Conservation (phyloP, 2,113 vertebrate genomes). For the Phylloscopus trochiloides region DNA sequence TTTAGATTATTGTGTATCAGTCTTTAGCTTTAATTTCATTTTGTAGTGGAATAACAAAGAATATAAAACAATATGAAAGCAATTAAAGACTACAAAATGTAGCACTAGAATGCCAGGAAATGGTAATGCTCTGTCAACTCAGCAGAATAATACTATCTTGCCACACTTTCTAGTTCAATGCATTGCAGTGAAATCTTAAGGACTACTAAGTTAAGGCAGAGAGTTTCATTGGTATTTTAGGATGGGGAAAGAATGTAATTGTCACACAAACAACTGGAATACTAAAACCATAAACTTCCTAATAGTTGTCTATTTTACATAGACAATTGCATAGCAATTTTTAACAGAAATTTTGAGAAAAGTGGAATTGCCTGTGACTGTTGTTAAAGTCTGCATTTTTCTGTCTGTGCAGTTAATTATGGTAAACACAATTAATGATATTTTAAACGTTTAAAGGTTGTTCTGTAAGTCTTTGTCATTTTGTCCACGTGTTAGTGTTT, state of each 20-base stretch:
- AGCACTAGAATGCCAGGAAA: background rate
- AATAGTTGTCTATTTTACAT: background rate
- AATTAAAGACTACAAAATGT: background rate
- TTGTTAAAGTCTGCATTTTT: background rate
- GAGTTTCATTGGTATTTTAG: background rate
- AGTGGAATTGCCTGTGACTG: background rate
- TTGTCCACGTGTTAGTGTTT: background rate
- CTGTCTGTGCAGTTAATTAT: background rate
- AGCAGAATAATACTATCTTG: background rate
- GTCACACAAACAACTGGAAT: background rate
- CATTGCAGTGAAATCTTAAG: background rate
- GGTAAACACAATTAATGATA: background rate
- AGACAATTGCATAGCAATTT: background rate
- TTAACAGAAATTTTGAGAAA: background rate
- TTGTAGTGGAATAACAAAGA: background rate
- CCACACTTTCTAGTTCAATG: background rate
- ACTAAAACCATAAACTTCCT: background rate
- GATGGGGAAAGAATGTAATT: background rate
- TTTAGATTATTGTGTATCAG: background rate
- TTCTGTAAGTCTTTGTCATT: background rate
- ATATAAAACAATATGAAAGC: background rate
- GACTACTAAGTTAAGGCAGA: background rate
- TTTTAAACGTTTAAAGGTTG: background rate
- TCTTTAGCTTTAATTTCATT: constrained; percentile 10
- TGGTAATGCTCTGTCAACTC: background rate